Conservation (phyloP, 2,888 invertebrate genomes). For the Ypsolopha sequella region DNA sequence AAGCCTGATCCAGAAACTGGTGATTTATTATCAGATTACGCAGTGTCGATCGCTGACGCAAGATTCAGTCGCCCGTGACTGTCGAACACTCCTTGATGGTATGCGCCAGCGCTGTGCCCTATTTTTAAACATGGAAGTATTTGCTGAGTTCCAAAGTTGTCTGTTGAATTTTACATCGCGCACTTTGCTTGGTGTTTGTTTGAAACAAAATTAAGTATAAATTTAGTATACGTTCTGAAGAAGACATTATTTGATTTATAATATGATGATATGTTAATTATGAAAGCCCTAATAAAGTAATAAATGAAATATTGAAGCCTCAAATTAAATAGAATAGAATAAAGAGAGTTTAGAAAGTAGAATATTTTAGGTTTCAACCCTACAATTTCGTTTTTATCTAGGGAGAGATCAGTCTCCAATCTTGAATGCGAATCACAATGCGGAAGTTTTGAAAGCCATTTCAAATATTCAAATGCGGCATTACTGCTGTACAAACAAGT, state of each 20-base stretch:
- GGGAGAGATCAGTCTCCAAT: neutral
- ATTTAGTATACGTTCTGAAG: too few species aligned
- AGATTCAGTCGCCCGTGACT: constrained; percentile 53
- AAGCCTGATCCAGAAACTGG: constrained; percentile 36
- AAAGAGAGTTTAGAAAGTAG: too few species aligned
- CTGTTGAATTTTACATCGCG: neutral
- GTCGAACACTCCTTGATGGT: constrained; percentile 56
- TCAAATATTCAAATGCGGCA: constrained; percentile 32
- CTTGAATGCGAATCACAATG: neutral
- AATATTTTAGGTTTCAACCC: too few species aligned
- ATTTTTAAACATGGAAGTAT: constrained; percentile 41
- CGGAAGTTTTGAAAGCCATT: constrained; percentile 13
- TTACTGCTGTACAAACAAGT: constrained; percentile 22
- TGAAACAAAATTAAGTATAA: too few species aligned
- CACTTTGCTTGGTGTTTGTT: too few species aligned
- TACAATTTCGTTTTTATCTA: neutral
- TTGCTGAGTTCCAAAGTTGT: constrained; percentile 21
- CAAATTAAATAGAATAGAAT: too few species aligned
- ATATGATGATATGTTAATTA: too few species aligned
- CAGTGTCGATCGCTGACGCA: constrained; percentile 56
- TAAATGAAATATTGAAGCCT: too few species aligned
- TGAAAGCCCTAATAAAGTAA: too few species aligned
- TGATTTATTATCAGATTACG: constrained; percentile 56
- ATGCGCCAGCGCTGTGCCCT: constrained; percentile 37
- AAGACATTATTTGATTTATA: too few species aligned